Evolutionary conservation across 2,888 invertebrate genomes (phyloP).

Genomic region (Argyresthia goedartella): DNA sequence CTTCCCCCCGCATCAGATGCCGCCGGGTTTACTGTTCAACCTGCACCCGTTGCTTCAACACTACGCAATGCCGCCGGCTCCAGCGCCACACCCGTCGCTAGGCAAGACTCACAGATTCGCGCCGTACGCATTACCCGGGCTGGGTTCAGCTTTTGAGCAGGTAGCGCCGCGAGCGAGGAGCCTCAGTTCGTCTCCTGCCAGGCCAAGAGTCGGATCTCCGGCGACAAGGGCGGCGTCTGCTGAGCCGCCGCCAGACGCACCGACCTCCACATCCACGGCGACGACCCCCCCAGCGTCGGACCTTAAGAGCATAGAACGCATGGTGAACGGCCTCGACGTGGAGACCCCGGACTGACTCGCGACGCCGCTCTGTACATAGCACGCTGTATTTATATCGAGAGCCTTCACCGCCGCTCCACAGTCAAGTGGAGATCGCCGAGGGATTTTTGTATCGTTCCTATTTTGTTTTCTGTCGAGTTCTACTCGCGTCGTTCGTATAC

Average conservation of each 20-base stretch:
- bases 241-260: conserved; percentile 68
- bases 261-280: conserved; percentile 59
- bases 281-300: conserved; percentile 79
- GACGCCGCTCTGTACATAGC: conserved; percentile 51
- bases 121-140: conserved; percentile 87
- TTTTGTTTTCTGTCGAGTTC: conserved; percentile 65
- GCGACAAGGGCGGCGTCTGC: conserved; percentile 64
- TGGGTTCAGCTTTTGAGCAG: conserved; percentile 90
- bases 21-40: conserved; percentile 89
- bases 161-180: conserved; percentile 83
- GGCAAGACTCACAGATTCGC: conserved; percentile 84
- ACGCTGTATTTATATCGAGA: conserved; percentile 51
- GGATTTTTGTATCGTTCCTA: conserved; percentile 67
- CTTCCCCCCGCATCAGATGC: conserved; percentile 82
- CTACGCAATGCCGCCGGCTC: conserved; percentile 83
- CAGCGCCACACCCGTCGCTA: conserved; percentile 73
- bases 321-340: conserved; percentile 96
- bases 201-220: conserved; percentile 45
- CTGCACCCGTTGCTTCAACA: conserved; percentile 91
- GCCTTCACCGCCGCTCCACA: conserved; percentile 7
- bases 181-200: conserved; percentile 72
- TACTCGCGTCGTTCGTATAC: conserved; percentile 63
- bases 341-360: conserved; percentile 74
- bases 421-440: background rate
- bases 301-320: conserved; percentile 96